Evolutionary conservation across 2,113 vertebrate species (phyloP).

Genomic region (Alethe diademata): DNA sequence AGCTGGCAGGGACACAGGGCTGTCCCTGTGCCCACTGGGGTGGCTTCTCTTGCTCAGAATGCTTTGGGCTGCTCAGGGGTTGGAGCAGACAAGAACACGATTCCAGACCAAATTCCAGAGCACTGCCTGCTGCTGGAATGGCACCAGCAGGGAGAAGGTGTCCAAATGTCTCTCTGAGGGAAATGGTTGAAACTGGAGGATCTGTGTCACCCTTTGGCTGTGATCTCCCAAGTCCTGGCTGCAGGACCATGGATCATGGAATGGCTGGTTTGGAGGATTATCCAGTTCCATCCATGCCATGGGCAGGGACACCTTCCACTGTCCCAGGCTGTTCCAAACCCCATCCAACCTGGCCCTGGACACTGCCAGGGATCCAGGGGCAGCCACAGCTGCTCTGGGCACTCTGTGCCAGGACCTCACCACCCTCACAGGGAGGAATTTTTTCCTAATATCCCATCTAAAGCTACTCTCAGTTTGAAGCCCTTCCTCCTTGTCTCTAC

Average conservation of each 20-base stretch:
- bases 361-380: neutral
- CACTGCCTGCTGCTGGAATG: neutral
- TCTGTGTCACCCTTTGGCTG: neutral
- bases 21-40: neutral
- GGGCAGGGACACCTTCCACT: neutral
- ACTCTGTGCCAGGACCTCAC: neutral
- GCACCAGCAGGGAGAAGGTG: neutral
- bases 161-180: neutral
- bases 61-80: neutral
- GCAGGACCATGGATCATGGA: neutral
- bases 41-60: neutral
- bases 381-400: neutral
- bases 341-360: accelerated
- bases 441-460: neutral
- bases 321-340: accelerated
- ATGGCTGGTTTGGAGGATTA: neutral
- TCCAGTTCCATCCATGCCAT: neutral
- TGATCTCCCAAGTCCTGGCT: neutral
- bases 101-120: neutral
- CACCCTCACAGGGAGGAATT: neutral
- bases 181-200: accelerated
- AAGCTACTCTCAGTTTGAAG: neutral
- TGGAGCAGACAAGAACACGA: neutral
- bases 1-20: neutral
- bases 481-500: neutral